Evolutionary conservation across 2,113 vertebrate genomes (phyloP).

Genomic region (Rhipidura dahli): DNA sequence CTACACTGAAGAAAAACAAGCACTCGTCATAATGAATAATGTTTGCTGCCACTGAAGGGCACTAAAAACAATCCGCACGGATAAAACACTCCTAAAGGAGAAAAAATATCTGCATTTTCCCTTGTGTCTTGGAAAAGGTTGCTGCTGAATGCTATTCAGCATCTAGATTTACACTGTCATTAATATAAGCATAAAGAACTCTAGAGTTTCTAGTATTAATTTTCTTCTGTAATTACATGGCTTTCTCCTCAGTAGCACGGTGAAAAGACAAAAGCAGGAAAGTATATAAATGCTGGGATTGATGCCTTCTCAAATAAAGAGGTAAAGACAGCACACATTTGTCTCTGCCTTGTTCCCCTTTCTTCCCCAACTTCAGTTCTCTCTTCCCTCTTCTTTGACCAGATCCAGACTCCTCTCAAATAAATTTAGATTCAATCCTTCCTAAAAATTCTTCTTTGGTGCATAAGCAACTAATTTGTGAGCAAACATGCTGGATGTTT

Average conservation of each 20-base stretch:
- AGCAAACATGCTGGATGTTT: background rate
- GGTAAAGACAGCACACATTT: background rate
- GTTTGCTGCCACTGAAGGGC: background rate
- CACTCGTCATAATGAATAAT: background rate
- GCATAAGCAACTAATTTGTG: background rate
- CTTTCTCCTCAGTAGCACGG: background rate
- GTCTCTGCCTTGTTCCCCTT: background rate
- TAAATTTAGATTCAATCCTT: background rate
- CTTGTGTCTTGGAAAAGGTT: background rate
- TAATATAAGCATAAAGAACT: background rate
- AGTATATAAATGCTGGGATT: background rate
- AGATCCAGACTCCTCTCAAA: background rate
- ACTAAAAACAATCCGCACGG: background rate
- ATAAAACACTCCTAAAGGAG: background rate
- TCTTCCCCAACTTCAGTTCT: background rate
- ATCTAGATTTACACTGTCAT: background rate
- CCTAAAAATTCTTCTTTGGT: background rate
- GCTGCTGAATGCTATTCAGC: background rate
- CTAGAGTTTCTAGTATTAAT: background rate
- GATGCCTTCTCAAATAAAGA: background rate
- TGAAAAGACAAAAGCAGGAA: background rate
- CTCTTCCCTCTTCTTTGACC: background rate
- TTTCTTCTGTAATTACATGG: background rate
- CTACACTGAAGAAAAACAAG: background rate
- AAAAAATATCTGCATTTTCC: background rate